These are phyloP conservation scores for Antechinus flavipes DNA, from an alignment of 2,113 vertebrate genomes.

Conservation along the genomic window DNA sequence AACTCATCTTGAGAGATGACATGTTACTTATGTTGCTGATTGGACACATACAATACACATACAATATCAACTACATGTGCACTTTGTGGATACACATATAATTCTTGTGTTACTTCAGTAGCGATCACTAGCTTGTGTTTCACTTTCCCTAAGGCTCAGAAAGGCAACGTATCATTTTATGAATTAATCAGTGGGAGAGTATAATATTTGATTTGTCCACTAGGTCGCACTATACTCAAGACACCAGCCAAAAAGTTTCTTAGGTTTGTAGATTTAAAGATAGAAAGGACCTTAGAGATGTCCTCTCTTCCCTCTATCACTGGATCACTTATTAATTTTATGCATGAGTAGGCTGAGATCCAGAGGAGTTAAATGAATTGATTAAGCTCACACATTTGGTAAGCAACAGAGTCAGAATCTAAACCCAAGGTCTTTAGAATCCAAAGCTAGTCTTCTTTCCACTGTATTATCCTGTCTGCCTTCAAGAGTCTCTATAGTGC, in stretches of 20 bases:
- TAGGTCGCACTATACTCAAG: background rate
- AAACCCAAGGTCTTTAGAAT: background rate
- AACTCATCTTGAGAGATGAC: background rate
- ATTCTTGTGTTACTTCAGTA: background rate
- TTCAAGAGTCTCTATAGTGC: background rate
- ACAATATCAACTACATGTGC: background rate
- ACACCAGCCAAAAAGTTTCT: background rate
- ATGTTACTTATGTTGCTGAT: background rate
- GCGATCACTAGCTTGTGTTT: background rate
- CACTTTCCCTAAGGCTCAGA: background rate
- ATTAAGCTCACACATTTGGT: too few relatives aligned
- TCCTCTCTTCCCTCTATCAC: too few relatives aligned
- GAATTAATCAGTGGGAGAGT: background rate
- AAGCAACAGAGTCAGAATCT: too few relatives aligned
- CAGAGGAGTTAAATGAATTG: background rate
- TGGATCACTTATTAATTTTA: background rate
- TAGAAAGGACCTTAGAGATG: too few relatives aligned
- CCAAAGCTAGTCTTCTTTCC: background rate
- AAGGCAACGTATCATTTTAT: too few relatives aligned
- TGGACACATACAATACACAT: background rate
- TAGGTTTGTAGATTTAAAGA: background rate
- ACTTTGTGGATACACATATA: background rate
- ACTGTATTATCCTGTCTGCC: background rate
- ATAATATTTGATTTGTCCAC: background rate
- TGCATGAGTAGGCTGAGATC: background rate